Base-by-base conservation (phyloP, 2,888 invertebrate species). In the Thera obeliscata region DNA sequence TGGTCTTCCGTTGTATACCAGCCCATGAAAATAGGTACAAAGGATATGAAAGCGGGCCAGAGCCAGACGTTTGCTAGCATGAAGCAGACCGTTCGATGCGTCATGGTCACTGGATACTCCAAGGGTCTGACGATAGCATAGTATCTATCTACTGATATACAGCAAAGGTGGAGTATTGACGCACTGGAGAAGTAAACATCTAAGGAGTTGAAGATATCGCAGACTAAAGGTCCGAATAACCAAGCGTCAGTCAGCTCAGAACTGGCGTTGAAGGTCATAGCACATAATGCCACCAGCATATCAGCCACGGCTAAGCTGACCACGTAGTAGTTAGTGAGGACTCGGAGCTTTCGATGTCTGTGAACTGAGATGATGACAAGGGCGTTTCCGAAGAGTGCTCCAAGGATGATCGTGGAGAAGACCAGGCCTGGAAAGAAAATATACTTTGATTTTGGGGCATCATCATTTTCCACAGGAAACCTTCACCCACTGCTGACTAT, bases 261-360 rank as follows among this genome's bases (percentile, higher is more conserved):
- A 80, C 97, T 97, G 46, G 98, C 97, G 89, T 98, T 98, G 88
- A 98, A 98, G 69, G 97, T 97, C 98, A 98, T 98, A 76, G 98
- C 98, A 83, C 98, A 97, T 66, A 98, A 90, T 0, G 98, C 98
- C 57, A 99, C 98, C 72, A 98, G 94, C 94, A 98, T 96, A 83
- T 99, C 99, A 50, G 99, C 98, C 80, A 98, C 96, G 1, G 99
- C 99, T 69, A 99, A 90, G 62, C 98, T 98, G 78, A 99, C 98
- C 75, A 99, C 98, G 94, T 98, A 99, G 88, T 98, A 98, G 90
- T 99, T 99, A 61, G 98, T 98, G 83, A 98, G 97, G 73, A 98
- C 97, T 57, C 98, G 94, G 2, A 98, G 94, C 78, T 97, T 96
- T 56, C 97, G 94, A 85, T 97, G 97, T 56, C 97, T 94, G 76